phyloP scores from a whole-genome alignment of 2,113 vertebrate genomes.

The Urocolius indicus region DNA sequence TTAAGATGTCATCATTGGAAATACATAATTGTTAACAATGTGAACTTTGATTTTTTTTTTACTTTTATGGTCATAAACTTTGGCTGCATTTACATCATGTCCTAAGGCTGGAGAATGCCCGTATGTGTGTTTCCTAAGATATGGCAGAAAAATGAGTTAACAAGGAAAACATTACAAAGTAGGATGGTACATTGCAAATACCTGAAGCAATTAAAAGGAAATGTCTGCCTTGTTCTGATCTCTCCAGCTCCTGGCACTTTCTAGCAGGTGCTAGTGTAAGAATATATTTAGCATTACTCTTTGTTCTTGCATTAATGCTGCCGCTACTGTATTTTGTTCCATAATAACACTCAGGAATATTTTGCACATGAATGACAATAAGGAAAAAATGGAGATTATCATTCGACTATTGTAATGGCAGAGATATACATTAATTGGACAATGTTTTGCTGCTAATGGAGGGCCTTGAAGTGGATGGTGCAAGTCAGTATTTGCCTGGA shows the following conservation, averaged over 20 bases:
- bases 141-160: background rate
- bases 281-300: background rate
- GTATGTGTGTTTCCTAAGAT: background rate
- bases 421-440: background rate
- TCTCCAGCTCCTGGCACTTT: background rate
- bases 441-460: background rate
- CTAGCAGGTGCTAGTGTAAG: background rate
- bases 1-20: background rate
- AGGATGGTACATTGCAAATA: background rate
- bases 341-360: background rate
- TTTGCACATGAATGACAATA: background rate
- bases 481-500: background rate
- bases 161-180: background rate
- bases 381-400: background rate
- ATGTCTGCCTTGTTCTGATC: background rate
- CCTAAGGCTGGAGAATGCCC: background rate
- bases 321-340: background rate
- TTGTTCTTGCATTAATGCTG: background rate
- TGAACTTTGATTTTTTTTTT: background rate
- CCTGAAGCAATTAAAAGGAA: background rate
- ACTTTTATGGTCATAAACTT: background rate
- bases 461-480: background rate
- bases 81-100: background rate
- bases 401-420: background rate
- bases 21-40: background rate